Evolutionary conservation across 2,113 vertebrate species (phyloP).

Genomic region (Meles meles): DNA sequence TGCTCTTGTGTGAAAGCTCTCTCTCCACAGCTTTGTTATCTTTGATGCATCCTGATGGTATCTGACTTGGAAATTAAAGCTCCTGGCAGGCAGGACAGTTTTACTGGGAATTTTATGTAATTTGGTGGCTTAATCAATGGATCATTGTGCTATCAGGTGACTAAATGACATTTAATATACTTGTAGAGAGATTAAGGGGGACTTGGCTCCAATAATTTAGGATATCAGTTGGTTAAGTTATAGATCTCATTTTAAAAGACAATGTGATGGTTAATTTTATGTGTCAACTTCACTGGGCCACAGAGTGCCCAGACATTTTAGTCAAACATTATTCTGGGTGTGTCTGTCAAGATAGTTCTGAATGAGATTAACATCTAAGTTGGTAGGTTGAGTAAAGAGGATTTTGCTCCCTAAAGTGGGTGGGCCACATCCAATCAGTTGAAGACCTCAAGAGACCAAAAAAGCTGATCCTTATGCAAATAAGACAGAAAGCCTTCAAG

Average conservation of each 20-base stretch:
- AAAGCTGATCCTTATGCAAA: neutral
- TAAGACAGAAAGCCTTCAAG: neutral
- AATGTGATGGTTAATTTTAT: neutral
- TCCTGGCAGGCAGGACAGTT: neutral
- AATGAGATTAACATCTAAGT: neutral
- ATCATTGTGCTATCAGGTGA: neutral
- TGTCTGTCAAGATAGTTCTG: neutral
- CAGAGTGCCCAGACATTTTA: neutral
- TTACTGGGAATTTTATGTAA: neutral
- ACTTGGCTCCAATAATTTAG: neutral
- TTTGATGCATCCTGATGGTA: conserved; percentile 44
- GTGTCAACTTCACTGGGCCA: neutral
- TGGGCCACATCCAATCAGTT: neutral
- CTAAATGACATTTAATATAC: neutral
- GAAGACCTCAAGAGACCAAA: neutral
- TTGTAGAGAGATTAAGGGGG: neutral
- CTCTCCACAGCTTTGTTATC: conserved; percentile 60
- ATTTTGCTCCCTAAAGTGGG: neutral
- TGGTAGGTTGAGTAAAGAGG: neutral
- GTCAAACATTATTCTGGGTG: neutral
- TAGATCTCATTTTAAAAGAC: neutral
- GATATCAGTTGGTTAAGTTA: neutral
- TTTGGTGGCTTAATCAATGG: neutral
- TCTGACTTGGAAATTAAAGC: conserved; percentile 51
- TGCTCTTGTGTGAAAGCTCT: conserved; percentile 37